These are phyloP conservation scores for Hirtodrosophila cameraria DNA, from an alignment of 2,888 invertebrate species.

Conservation along the genomic window DNA sequence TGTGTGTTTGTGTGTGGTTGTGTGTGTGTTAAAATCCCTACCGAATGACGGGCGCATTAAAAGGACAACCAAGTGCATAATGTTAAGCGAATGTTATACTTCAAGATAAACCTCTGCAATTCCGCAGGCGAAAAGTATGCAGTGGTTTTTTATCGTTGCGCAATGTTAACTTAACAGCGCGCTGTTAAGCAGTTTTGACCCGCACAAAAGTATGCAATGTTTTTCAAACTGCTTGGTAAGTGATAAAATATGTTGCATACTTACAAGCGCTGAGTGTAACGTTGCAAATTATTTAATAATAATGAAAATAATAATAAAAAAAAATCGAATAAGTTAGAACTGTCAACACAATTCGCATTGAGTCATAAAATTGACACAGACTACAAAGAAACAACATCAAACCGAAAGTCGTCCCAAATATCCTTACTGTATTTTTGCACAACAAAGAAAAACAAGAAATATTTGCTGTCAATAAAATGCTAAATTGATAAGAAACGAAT, in stretches of 20 bases:
- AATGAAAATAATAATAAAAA: background rate
- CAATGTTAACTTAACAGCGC: too few relatives aligned
- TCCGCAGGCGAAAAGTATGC: constrained; percentile 19
- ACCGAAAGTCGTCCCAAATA: background rate
- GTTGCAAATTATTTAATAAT: too few relatives aligned
- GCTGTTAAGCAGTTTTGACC: background rate
- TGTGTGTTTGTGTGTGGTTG: background rate
- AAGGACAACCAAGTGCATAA: constrained; percentile 5
- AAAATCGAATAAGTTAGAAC: constrained; percentile 7
- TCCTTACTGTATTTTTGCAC: background rate
- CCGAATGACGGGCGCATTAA: constrained; percentile 21
- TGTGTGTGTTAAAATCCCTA: constrained; percentile 33
- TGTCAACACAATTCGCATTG: constrained; percentile 38
- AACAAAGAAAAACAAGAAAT: constrained; percentile 13
- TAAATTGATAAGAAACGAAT: constrained; percentile 60
- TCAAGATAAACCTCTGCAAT: background rate
- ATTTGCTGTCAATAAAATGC: constrained; percentile 65
- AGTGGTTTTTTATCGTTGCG: background rate
- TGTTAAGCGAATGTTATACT: constrained; percentile 14
- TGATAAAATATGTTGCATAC: background rate
- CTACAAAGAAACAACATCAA: constrained; percentile 11
- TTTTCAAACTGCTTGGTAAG: background rate
- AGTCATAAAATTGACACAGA: constrained; percentile 10
- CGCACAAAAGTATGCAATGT: constrained; percentile 23
- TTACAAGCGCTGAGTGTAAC: background rate